Evolutionary conservation across 2,113 vertebrate genomes (phyloP), one percentile per base, ranked within the genome.

Genomic region (Mionectes macconnelli): DNA sequence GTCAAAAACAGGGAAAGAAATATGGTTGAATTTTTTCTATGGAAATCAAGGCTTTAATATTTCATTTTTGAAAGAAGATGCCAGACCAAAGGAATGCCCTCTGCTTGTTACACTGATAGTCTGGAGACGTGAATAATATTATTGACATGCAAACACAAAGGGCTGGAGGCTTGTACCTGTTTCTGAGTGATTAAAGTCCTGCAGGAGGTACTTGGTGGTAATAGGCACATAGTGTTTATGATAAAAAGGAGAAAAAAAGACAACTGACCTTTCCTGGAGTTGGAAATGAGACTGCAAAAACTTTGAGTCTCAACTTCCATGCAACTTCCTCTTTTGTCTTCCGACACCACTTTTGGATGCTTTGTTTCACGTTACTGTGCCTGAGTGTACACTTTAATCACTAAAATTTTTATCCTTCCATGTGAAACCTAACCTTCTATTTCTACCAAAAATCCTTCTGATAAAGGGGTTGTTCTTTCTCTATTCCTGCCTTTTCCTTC

Each of bases 171-270:
- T 94, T 81, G 35, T 84, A 87, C 81, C 79, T 81, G 50, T 86
- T 95, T 93, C 79, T 80, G 22, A 72, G 57, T 96, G 79, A 95
- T 89, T 94, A 96, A 96, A 96, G 85, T 81, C 56, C 83, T 89
- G 66, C 83, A 92, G 88, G 88, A 93, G 79, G 84, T 88, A 87
- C 59, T 86, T 80, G n/a, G 52, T 92, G 92, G 56, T 76, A 77
- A 76, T 22, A 85, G 59, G 68, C 72, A 84, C 68, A 60, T 53
- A 64, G 45, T 90, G 83, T 81, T 96, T 90, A 75, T 86, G 76
- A 90, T 67, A 50, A 70, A 94, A 95, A 30, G 14, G 28, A 89
- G 50, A 4, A 62, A 45, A 95, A 94, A 87, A 88, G 84, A 93
- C 88, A 95, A 79, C 53, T 91, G 87, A 96, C 95, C 91, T 95